Evolutionary conservation across 1,140 invertebrate species (phyloP).

Genomic region (Drosophila serrata): DNA sequence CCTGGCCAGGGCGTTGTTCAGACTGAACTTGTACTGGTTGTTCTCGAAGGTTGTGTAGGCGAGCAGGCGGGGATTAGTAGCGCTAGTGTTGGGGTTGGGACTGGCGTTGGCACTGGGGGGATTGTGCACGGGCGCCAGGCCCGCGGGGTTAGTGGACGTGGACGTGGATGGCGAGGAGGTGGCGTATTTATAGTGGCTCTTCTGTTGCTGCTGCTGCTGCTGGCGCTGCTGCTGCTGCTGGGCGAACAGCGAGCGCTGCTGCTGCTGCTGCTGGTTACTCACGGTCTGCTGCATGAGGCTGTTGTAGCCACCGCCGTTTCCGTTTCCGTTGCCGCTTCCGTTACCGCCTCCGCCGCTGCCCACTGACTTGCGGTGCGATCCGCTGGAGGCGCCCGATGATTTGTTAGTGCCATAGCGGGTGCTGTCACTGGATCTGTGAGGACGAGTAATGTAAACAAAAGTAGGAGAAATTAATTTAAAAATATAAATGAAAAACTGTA

Average conservation of each 20-base stretch:
- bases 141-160: constrained; percentile 61
- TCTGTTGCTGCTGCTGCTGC: constrained; percentile 68
- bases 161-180: constrained; percentile 58
- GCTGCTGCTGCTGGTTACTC: constrained; percentile 84
- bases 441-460: background rate
- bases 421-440: constrained; percentile 81
- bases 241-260: constrained; percentile 76
- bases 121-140: constrained; percentile 73
- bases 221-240: constrained; percentile 70
- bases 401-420: constrained; percentile 85
- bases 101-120: constrained; percentile 28
- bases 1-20: constrained; percentile 77
- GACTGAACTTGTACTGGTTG: constrained; percentile 85
- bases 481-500: too few relatives aligned
- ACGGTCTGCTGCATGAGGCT: constrained; percentile 85
- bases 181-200: constrained; percentile 79
- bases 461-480: background rate
- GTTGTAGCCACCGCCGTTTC: constrained; percentile 75
- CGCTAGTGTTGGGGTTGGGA: constrained; percentile 50
- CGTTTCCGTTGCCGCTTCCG: constrained; percentile 24
- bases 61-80: constrained; percentile 76
- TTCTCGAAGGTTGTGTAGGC: constrained; percentile 85
- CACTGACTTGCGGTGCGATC: constrained; percentile 80
- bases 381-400: constrained; percentile 83
- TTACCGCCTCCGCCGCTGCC: constrained; percentile 44